These are phyloP conservation scores for Rhynchonycteris naso DNA, from an alignment of 2,797 vertebrate species.

Conservation along the genomic window DNA sequence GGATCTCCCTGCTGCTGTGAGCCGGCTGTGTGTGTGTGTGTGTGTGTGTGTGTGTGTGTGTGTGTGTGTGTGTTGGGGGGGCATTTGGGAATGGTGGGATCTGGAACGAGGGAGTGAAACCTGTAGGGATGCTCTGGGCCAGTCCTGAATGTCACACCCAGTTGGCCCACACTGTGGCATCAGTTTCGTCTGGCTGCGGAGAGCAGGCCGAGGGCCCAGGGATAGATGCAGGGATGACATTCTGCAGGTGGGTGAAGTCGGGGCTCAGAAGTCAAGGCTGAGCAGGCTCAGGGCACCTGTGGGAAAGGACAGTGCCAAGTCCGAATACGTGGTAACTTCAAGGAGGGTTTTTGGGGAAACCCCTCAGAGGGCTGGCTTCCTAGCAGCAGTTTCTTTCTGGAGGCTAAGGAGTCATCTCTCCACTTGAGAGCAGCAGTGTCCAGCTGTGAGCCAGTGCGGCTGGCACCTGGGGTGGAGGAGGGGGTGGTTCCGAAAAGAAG, in stretches of 20 bases:
- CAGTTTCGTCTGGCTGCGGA: not conserved
- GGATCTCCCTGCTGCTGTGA: not conserved
- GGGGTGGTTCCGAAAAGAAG: too few species aligned
- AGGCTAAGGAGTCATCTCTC: not conserved
- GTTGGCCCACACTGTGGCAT: not conserved
- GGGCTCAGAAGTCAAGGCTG: not conserved
- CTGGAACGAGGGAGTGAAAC: not conserved
- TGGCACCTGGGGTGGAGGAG: accelerated
- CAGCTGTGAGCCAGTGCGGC: not conserved
- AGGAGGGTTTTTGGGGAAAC: not conserved
- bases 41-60: too few species aligned
- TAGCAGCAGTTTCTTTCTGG: not conserved
- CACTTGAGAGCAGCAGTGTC: constrained; percentile 41
- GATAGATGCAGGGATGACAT: not conserved
- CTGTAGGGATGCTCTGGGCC: not conserved
- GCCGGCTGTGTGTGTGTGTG: not conserved
- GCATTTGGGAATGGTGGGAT: not conserved
- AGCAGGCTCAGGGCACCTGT: not conserved
- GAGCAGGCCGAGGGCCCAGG: not conserved
- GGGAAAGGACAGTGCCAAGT: not conserved
- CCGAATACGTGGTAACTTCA: not conserved
- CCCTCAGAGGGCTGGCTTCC: accelerated
- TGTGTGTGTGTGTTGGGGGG: too few species aligned
- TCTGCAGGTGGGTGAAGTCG: not conserved
- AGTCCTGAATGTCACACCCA: not conserved